Evolutionary conservation across 2,888 invertebrate species (phyloP), one percentile per base, ranked within the genome.

Genomic region (Lomographa bimaculata): DNA sequence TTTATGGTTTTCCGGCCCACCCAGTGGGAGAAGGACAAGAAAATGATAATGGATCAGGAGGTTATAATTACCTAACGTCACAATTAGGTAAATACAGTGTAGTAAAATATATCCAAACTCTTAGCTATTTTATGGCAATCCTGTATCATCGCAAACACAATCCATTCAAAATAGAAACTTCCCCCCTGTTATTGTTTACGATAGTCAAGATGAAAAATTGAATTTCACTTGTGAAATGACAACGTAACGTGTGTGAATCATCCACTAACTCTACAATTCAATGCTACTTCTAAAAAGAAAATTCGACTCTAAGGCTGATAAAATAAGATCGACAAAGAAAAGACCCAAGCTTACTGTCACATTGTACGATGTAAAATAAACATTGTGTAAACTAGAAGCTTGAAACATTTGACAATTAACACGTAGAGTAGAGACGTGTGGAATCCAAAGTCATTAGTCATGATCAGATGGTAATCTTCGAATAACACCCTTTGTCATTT

Each of bases 341-440:
- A n/a, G n/a, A n/a, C n/a, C n/a, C n/a, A n/a, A n/a, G n/a, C n/a
- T n/a, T n/a, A n/a, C n/a, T n/a, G n/a, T n/a, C n/a, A n/a, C n/a
- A n/a, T n/a, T n/a, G n/a, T n/a, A n/a, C n/a, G n/a, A n/a, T 60
- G 68, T 76, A 77, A 78, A 84, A 82, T 78, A 80, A 83, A 85
- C 79, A 82, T 60, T 68, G 71, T 73, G 84, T 83, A 77, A 84
- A 84, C 79, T 84, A 81, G 80, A 81, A 37, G 70, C 66, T 68
- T 62, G 78, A 62, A 71, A 70, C 69, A 72, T 77, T 76, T 72
- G 64, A 80, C 79, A 81, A 84, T 85, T 85, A 86, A 83, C 82
- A 81, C 76, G 67, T 73, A 74, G 66, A 71, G 59, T 60, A 63
- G 64, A 67, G 65, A 64, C 59, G 25, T 39, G 60, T 64, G 64